Base-by-base conservation (phyloP, 2,888 invertebrate species). In the Physocephala rufipes region DNA sequence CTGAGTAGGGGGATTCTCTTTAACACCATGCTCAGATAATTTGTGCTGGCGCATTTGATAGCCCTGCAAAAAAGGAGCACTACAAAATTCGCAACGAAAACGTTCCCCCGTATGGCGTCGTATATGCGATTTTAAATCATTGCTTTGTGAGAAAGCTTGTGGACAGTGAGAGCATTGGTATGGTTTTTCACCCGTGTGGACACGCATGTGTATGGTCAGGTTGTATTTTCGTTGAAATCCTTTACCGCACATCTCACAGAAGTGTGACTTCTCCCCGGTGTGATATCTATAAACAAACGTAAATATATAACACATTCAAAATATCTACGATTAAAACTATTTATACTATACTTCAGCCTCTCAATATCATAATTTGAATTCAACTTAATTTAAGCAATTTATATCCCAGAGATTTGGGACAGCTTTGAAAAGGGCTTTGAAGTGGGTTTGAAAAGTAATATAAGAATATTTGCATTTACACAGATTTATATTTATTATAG, bases 41-140 rank as follows among this genome's bases (percentile, higher is more conserved):
- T 88, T 88, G 76, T 89, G 89, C 71, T 88, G 87, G 1, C 87
- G 88, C 69, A 89, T 81, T 74, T 88, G 82, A 79, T 89, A 88
- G 9, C 75, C 79, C 61, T 80, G 77, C 24, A 80, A 75, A 51
- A 82, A 82, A 2, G 79, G 77, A 47, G 77, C 77, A 0, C 84
- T 81, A 75, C 89, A 89, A 15, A 88, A 77, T 64, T 89, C 88
- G 76, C 89, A 89, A 71, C 87, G 87, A 79, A 87, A 88, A 62
- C 88, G 80, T 78, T 88, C 88, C 0, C 88, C 88, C 0, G 87
- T 88, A 74, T 89, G 89, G 9, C 88, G 82, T 16, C 88, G 81
- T 26, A 88, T 85, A 74, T 89, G 89, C 0, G 88, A 86, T 74
- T 88, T 88, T 24, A 89, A 80, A 78, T 89, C 88, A 75, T 89